Evolutionary conservation across 37 sponge, comb jelly and placozoan genomes (phyloP).

Genomic region (Sycon ciliatum): DNA sequence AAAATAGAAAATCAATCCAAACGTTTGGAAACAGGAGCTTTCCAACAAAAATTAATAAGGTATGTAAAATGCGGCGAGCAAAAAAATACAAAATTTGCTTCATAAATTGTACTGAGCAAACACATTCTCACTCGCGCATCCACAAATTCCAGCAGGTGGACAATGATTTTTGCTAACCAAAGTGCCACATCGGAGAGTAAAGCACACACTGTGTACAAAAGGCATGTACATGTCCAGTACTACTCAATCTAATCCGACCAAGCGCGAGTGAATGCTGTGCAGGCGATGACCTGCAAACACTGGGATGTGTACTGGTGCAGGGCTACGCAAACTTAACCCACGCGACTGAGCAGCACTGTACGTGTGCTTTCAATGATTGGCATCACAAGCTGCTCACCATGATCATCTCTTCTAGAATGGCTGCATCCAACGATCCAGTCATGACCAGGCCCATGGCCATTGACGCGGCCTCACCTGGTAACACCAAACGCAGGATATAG

Average conservation of each 20-base stretch:
- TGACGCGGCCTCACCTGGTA: conserved; percentile 85
- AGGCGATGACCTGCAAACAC: too few species aligned
- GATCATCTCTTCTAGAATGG: conserved; percentile 67
- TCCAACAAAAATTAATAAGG: neutral
- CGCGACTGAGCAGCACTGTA: too few species aligned
- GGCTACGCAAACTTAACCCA: too few species aligned
- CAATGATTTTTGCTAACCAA: too few species aligned
- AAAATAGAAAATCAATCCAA: neutral
- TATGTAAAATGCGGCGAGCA: neutral
- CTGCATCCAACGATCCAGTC: conserved; percentile 54
- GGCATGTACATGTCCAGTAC: too few species aligned
- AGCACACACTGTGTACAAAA: too few species aligned
- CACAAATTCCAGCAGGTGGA: neutral
- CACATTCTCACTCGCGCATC: neutral
- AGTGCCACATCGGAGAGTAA: too few species aligned
- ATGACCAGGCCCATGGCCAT: conserved; percentile 97
- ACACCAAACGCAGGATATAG: neutral
- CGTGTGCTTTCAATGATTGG: too few species aligned
- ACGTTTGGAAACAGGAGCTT: neutral
- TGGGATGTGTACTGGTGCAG: too few species aligned
- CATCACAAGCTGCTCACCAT: conserved; percentile 30
- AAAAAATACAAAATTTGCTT: neutral
- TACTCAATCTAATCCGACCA: too few species aligned
- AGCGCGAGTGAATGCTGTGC: too few species aligned
- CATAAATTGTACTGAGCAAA: neutral